A percentile compares a stretch with the other conserved stretches of the same genome.
phyloP scores from a whole-genome alignment of 2,797 vertebrate species.

The Ctenopoma kingsleyae region DNA sequence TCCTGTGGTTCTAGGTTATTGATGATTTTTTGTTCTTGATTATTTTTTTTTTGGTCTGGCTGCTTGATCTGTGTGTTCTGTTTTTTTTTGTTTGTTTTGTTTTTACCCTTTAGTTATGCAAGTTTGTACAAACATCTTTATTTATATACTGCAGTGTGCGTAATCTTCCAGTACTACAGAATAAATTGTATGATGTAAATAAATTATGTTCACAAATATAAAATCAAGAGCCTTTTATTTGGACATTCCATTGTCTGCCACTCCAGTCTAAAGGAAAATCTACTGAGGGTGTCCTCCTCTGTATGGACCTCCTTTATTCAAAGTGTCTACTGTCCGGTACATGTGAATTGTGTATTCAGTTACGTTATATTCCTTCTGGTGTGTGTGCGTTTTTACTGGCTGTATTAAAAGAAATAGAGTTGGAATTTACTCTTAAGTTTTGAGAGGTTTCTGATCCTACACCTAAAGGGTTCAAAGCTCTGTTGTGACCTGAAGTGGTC shows the following conservation, averaged over 20 bases:
- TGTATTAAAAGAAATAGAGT: no score
- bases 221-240: constrained; percentile 11
- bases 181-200: constrained; percentile 85
- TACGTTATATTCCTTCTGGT: no score
- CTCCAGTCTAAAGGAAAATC: no score
- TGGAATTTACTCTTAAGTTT: no score
- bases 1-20: constrained; percentile 57
- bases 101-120: constrained; percentile 78
- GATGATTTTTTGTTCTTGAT: constrained; percentile 33
- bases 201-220: constrained; percentile 84
- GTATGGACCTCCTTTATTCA: neutral
- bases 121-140: constrained; percentile 86
- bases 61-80: constrained; percentile 62
- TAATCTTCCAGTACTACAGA: constrained; percentile 81
- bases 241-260: neutral
- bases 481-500: no score
- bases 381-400: no score
- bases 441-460: no score
- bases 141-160: constrained; percentile 85
- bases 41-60: constrained; percentile 57
- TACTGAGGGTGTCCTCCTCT: neutral
- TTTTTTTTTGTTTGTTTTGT: constrained; percentile 55
- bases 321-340: no score
- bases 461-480: no score
- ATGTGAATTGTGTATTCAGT: no score